These are phyloP conservation scores for Carcina quercana DNA, from an alignment of 2,888 invertebrate genomes.

Conservation along the genomic window DNA sequence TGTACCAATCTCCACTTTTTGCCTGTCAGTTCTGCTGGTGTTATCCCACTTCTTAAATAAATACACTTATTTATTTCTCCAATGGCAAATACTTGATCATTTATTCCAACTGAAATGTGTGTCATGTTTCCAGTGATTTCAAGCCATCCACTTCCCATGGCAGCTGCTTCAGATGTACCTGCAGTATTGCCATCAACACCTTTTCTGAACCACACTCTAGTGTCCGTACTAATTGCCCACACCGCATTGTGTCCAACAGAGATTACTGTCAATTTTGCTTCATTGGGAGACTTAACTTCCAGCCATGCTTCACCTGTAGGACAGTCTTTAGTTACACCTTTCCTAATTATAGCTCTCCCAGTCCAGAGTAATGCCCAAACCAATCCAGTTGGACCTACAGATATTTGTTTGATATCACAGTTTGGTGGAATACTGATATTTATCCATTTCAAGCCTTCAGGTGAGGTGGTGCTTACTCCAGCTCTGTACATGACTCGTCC, in stretches of 20 bases:
- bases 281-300: conserved; percentile 82
- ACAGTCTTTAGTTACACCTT: conserved; percentile 87
- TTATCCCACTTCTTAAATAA: conserved; percentile 86
- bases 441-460: conserved; percentile 92
- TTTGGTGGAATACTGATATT: conserved; percentile 84
- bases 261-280: conserved; percentile 82
- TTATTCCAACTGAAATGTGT: conserved; percentile 87
- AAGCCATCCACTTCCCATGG: conserved; percentile 90
- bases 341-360: conserved; percentile 87
- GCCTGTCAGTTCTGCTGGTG: conserved; percentile 84
- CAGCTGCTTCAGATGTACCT: conserved; percentile 83
- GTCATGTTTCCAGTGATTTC: conserved; percentile 92
- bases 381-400: conserved; percentile 88
- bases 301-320: conserved; percentile 84
- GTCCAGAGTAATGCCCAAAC: conserved; percentile 92
- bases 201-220: conserved; percentile 91
- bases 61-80: conserved; percentile 87
- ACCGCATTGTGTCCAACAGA: conserved; percentile 87
- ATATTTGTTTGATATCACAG: conserved; percentile 88
- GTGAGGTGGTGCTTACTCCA: conserved; percentile 85
- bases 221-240: conserved; percentile 88
- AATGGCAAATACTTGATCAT: conserved; percentile 93
- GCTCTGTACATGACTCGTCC: conserved; percentile 92
- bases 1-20: conserved; percentile 90
- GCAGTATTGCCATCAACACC: conserved; percentile 79